These are phyloP conservation scores for Sipha maydis DNA, from an alignment of 2,888 invertebrate genomes.

Conservation along the genomic window DNA sequence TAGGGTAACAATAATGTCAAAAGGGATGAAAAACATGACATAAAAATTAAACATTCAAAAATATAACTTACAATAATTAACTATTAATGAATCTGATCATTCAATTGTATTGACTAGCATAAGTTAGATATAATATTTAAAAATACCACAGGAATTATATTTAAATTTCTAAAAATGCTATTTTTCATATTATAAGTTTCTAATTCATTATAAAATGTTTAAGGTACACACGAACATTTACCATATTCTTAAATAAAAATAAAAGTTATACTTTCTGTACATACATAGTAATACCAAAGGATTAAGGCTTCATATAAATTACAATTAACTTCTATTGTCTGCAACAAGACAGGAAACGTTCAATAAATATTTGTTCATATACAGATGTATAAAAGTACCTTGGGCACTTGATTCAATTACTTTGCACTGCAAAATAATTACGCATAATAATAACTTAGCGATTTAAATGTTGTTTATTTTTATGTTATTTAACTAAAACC, in stretches of 20 bases:
- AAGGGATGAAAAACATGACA: too few species aligned
- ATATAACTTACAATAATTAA: too few species aligned
- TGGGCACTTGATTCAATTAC: conserved; percentile 55
- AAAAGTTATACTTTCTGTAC: conserved; percentile 3
- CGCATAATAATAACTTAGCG: conserved; percentile 23
- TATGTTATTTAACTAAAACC: not conserved
- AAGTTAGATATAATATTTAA: too few species aligned
- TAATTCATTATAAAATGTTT: not conserved
- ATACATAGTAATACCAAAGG: not conserved
- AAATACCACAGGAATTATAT: too few species aligned
- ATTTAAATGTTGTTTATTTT: not conserved
- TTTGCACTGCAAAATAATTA: conserved; percentile 55
- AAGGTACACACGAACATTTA: too few species aligned
- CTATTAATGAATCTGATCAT: too few species aligned
- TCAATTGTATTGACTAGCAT: too few species aligned
- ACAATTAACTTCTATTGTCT: conserved; percentile 54
- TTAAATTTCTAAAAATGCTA: not conserved
- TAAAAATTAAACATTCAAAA: too few species aligned
- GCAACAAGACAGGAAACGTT: conserved; percentile 49
- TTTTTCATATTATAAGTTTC: not conserved
- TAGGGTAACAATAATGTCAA: too few species aligned
- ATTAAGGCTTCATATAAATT: conserved; percentile 35
- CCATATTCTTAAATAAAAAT: not conserved
- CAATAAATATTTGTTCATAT: conserved; percentile 52
- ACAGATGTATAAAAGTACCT: conserved; percentile 32